Evolutionary conservation across 2,113 vertebrate species (phyloP).

Genomic region (Cariama cristata): DNA sequence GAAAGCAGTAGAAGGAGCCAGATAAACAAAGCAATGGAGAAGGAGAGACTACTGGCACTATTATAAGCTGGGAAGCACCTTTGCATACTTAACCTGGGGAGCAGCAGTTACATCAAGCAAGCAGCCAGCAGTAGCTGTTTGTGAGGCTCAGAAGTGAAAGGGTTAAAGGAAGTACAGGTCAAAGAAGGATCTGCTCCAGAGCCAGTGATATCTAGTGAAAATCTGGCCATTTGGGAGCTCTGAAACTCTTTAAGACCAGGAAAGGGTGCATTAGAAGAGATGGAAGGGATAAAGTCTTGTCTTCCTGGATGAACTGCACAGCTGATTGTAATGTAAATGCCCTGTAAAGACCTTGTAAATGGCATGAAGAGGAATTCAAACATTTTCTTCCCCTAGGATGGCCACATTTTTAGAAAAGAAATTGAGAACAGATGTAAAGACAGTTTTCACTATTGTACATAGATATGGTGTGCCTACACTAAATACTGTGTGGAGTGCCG

Average conservation of each 20-base stretch:
- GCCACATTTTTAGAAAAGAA: not conserved
- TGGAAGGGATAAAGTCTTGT: not conserved
- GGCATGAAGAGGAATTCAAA: not conserved
- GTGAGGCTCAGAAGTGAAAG: not conserved
- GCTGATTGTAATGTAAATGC: not conserved
- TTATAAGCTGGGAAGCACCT: not conserved
- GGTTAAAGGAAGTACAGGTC: not conserved
- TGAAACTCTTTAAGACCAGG: not conserved
- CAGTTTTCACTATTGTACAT: not conserved
- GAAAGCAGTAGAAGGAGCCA: not conserved
- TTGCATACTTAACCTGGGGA: not conserved
- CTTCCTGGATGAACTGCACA: not conserved
- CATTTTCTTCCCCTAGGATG: not conserved
- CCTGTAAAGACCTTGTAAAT: not conserved
- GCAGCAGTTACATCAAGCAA: not conserved
- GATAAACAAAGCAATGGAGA: not conserved
- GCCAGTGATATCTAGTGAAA: not conserved
- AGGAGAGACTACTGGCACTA: not conserved
- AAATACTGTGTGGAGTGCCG: not conserved
- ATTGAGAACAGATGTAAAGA: not conserved
- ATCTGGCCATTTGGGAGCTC: not conserved
- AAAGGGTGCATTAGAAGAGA: not conserved
- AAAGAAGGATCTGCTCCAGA: not conserved
- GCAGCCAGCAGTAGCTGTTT: not conserved
- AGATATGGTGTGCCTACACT: not conserved